phyloP scores from a whole-genome alignment of 1,140 invertebrate genomes.

The Drosophila parabipectinata region DNA sequence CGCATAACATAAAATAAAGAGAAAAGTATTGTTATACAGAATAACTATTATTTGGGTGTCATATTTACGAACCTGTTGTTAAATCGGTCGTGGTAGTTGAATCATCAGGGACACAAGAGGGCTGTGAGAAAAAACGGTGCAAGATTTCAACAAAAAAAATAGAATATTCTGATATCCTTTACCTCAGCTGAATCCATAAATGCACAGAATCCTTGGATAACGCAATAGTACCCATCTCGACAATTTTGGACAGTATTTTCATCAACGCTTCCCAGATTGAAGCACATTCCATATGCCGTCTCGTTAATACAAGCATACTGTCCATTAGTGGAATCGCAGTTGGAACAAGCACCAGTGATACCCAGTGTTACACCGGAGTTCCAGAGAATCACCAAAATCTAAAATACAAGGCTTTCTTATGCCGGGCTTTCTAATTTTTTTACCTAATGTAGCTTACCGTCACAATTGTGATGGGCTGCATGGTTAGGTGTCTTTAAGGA shows the following conservation, averaged over 20 bases:
- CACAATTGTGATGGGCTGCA: constrained; percentile 7
- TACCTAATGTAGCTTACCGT: constrained; percentile 1
- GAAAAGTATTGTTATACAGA: neutral
- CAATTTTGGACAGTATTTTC: constrained; percentile 14
- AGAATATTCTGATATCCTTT: neutral
- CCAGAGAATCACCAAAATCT: constrained; percentile 8
- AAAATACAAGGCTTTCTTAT: neutral
- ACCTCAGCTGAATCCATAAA: constrained; percentile 23
- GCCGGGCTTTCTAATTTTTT: neutral
- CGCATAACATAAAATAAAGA: neutral
- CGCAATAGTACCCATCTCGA: constrained; percentile 44
- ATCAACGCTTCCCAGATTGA: neutral
- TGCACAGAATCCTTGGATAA: constrained; percentile 29
- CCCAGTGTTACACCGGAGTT: neutral
- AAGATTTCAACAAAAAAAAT: neutral
- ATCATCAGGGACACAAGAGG: constrained; percentile 26
- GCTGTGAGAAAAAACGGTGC: constrained; percentile 15
- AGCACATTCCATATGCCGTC: constrained; percentile 47
- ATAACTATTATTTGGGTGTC: neutral
- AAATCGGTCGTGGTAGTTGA: constrained; percentile 22
- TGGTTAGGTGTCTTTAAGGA: constrained; percentile 22
- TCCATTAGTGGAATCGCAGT: constrained; percentile 33
- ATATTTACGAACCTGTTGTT: constrained; percentile 12
- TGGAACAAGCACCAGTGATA: constrained; percentile 19
- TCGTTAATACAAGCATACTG: constrained; percentile 55